Conservation (phyloP, 2,888 invertebrate species). For the Rhimphoctona megacephalus region DNA sequence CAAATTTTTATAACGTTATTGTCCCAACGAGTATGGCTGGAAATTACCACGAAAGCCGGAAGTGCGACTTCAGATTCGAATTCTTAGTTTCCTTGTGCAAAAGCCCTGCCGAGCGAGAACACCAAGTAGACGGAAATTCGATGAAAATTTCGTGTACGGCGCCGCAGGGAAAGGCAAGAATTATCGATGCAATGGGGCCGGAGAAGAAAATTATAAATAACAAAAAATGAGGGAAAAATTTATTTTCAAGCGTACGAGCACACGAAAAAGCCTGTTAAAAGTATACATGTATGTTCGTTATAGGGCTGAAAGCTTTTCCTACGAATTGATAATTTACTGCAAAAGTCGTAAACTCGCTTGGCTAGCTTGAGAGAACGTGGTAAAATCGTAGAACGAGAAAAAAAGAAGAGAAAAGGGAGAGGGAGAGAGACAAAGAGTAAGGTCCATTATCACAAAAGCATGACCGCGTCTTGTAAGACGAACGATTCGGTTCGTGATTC, state of each 20-base stretch:
- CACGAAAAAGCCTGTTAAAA: neutral
- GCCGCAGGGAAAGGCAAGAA: conserved; percentile 1
- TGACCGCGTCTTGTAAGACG: conserved; percentile 42
- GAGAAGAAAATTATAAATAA: conserved; percentile 29
- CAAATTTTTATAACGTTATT: neutral
- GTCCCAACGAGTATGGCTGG: neutral
- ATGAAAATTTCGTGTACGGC: neutral
- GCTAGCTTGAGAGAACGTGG: conserved; percentile 35
- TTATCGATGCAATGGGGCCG: conserved; percentile 19
- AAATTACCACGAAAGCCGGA: neutral
- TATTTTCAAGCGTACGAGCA: neutral
- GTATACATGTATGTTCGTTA: neutral
- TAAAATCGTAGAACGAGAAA: neutral
- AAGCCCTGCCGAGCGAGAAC: neutral
- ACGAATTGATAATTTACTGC: conserved; percentile 58
- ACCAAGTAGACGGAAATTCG: neutral
- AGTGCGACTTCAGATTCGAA: neutral
- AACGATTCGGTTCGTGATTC: conserved; percentile 33
- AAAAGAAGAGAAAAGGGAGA: conserved; percentile 22
- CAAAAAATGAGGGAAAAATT: conserved; percentile 16
- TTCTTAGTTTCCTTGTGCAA: neutral
- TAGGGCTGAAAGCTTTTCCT: conserved; percentile 40
- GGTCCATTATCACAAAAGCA: conserved; percentile 61
- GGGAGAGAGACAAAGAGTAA: conserved; percentile 26
- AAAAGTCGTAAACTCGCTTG: conserved; percentile 58